Base-by-base conservation (phyloP, 2,888 invertebrate genomes). In the Polydrusus pterygomalis region DNA sequence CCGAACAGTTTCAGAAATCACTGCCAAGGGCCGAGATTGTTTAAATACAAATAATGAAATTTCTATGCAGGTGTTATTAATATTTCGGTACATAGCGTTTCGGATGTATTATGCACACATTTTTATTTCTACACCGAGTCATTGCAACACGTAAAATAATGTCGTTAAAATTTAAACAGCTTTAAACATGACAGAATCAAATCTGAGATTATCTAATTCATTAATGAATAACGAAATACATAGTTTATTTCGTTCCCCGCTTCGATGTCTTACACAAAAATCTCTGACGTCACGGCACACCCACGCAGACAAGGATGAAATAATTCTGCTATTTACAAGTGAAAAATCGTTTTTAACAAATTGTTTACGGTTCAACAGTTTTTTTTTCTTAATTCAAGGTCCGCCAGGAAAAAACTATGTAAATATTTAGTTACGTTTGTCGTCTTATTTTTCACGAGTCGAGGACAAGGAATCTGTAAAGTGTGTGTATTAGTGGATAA, bases 251-350 rank as follows among this genome's bases (percentile, higher is more conserved):
- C 34, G 65, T 47, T 49, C 65, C 49, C 49, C 65, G n/a, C 10
- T 62, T 43, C 18, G 40, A 63, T 43, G 45, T 15, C 30, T 13
- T 49, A 11, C 65, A 49, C 65, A 34, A 65, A 65, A 65, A 65
- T 65, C 47, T 49, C 49, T 65, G 65, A 65, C 65, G 65, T 65
- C 45, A 65, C 25, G 34, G n/a, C 65, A 20, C 65, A 49, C 65
- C 65, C 65, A 65, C 65, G 47, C 65, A 30, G 6, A 15, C 9
- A 11, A 15, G 18, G 49, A 65, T 65, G 65, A 65, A 63, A 63
- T 63, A 54, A 54, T 54, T 65, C 30, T 45, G 13, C 34, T 65
- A 47, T 65, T 65, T 49, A 49, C 65, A 65, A 47, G 65, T 65
- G 65, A 49, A 65, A 65, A 65, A 65, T 65, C 49, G 65, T 65